phyloP scores from a whole-genome alignment of 2,113 vertebrate genomes.

The Sprattus sprattus region DNA sequence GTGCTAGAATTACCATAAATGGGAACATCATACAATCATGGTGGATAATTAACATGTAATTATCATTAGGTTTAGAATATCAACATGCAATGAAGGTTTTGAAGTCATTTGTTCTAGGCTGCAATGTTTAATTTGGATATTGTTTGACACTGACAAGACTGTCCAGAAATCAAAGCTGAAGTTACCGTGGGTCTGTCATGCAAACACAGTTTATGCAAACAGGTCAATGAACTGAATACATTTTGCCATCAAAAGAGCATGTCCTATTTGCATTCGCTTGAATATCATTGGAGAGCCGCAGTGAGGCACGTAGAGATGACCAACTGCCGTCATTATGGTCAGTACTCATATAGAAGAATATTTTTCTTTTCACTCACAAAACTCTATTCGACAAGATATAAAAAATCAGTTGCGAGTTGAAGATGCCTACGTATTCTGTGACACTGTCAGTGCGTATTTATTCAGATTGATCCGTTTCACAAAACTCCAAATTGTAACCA shows the following conservation, averaged over 20 bases:
- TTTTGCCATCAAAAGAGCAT: slow-evolving; percentile 15
- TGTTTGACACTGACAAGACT: neutral
- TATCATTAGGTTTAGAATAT: slow-evolving; percentile 17
- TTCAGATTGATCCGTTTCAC: neutral
- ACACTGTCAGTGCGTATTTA: neutral
- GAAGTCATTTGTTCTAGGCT: neutral
- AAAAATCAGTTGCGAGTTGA: neutral
- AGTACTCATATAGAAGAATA: neutral
- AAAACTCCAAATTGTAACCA: neutral
- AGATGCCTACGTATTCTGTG: neutral
- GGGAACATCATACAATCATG: neutral
- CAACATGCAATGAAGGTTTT: neutral
- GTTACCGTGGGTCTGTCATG: slow-evolving; percentile 10
- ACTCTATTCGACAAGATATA: neutral
- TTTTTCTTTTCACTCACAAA: neutral
- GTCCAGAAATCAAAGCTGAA: slow-evolving; percentile 3
- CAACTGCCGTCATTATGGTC: neutral
- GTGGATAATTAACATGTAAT: slow-evolving; percentile 18
- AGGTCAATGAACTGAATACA: slow-evolving; percentile 21
- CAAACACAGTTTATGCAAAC: slow-evolving; percentile 19
- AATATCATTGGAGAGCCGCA: neutral
- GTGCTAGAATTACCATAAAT: slow-evolving; percentile 6
- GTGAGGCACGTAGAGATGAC: neutral
- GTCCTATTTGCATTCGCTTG: slow-evolving; percentile 18
- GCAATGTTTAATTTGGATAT: slow-evolving; percentile 17